Percentiles rank a stretch among this genome's conserved stretches.
Conservation (phyloP, 1,140 invertebrate genomes). For the Heterodera carotae region DNA sequence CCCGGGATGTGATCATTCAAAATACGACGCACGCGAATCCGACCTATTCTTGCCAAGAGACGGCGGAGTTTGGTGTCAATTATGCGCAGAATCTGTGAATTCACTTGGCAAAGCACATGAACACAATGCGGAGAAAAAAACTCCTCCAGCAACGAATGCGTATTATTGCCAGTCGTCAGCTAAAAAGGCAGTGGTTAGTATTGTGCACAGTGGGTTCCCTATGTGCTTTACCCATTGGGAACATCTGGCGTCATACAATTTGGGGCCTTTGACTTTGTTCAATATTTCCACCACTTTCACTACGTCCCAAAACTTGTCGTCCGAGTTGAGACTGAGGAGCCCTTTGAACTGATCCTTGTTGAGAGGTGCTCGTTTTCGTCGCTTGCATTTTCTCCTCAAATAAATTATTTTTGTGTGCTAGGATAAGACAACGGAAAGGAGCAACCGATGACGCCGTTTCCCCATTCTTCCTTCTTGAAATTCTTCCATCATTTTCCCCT, state of each 20-base stretch:
- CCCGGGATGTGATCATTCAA: background rate
- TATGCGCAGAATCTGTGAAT: background rate
- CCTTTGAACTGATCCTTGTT: background rate
- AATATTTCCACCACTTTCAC: background rate
- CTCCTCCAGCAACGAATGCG: background rate
- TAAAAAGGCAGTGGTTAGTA: background rate
- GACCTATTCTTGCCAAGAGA: background rate
- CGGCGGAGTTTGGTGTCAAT: background rate
- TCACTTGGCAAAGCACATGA: background rate
- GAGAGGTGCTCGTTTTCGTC: background rate
- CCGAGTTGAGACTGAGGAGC: background rate
- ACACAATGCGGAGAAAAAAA: background rate
- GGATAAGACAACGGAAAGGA: background rate
- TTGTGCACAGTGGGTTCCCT: background rate
- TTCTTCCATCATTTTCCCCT: background rate
- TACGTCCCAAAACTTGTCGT: background rate
- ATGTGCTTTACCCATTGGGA: background rate
- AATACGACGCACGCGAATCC: slow-evolving; percentile 1
- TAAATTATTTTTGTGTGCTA: too few relatives aligned
- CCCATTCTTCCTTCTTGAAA: background rate
- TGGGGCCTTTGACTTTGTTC: background rate
- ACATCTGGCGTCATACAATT: background rate
- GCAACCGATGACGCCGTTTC: background rate
- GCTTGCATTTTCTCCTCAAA: background rate
- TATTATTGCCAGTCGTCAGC: background rate